Percentiles rank a stretch among this genome's conserved stretches.
Evolutionary conservation across 2,113 vertebrate species (phyloP).

Genomic region (Microcebus murinus): DNA sequence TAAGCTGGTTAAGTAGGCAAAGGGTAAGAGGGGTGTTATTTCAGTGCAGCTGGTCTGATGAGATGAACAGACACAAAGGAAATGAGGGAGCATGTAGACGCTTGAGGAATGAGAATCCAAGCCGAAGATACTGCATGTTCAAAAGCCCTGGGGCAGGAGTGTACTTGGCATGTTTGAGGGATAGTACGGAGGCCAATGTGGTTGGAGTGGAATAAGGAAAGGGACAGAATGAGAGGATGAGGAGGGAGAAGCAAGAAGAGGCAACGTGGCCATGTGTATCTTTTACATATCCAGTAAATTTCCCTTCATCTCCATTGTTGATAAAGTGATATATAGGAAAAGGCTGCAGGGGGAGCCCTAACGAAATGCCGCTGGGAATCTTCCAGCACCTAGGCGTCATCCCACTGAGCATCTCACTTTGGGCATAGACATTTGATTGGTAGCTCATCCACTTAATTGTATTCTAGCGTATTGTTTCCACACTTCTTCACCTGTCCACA

Average conservation of each 20-base stretch:
- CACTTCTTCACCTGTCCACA: neutral
- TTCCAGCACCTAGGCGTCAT: neutral
- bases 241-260: neutral
- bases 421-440: neutral
- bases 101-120: neutral
- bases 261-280: neutral
- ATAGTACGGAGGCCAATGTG: neutral
- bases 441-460: neutral
- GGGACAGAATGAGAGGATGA: neutral
- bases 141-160: neutral
- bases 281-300: neutral
- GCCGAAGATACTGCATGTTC: rapidly evolving
- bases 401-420: neutral
- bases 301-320: neutral
- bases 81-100: neutral
- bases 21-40: neutral
- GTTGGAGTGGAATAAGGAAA: neutral
- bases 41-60: neutral
- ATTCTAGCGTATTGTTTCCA: neutral
- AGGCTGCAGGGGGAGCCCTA: neutral
- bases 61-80: neutral
- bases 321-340: neutral
- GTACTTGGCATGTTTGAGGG: neutral
- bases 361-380: neutral
- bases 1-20: neutral